Percentiles rank a stretch among this genome's conserved stretches.
Conservation (phyloP, 2,888 invertebrate genomes). For the Spilosoma lubricipeda region DNA sequence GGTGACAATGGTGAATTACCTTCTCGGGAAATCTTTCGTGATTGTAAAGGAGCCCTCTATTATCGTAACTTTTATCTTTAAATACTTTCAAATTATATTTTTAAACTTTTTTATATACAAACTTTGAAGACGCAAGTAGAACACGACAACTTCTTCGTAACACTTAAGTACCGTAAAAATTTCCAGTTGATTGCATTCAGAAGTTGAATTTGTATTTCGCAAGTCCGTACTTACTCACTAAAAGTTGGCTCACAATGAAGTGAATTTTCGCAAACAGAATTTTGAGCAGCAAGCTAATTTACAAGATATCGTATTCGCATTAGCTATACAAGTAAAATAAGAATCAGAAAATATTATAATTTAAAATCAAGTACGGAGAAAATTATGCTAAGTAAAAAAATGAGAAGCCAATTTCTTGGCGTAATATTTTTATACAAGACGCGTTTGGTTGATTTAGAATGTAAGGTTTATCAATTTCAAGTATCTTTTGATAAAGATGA, state of each 20-base stretch:
- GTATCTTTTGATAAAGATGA: background rate
- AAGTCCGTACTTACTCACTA: slow-evolving; percentile 50
- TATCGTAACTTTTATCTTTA: slow-evolving; percentile 30
- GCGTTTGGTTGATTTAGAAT: background rate
- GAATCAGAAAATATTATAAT: slow-evolving; percentile 34
- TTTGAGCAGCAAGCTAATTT: slow-evolving; percentile 59
- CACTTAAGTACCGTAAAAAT: slow-evolving; percentile 43
- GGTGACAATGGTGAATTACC: slow-evolving; percentile 63
- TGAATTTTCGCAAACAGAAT: slow-evolving; percentile 60
- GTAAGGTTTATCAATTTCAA: background rate
- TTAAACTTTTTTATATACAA: slow-evolving; percentile 29
- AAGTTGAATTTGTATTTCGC: slow-evolving; percentile 60
- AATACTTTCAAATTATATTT: slow-evolving; percentile 28
- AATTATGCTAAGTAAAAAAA: slow-evolving; percentile 7
- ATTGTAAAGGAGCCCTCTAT: slow-evolving; percentile 51
- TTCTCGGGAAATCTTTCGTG: slow-evolving; percentile 50
- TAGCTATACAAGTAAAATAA: slow-evolving; percentile 47
- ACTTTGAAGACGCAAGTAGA: slow-evolving; percentile 28
- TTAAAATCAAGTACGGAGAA: slow-evolving; percentile 21
- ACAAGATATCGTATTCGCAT: slow-evolving; percentile 48
- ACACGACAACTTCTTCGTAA: slow-evolving; percentile 18
- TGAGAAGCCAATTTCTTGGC: background rate
- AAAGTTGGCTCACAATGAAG: slow-evolving; percentile 47
- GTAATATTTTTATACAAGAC: background rate
- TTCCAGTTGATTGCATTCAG: slow-evolving; percentile 59